Evolutionary conservation across 2,113 vertebrate species (phyloP), one percentile per base, ranked within the genome.

Genomic region (Triplophysa dalaica): DNA sequence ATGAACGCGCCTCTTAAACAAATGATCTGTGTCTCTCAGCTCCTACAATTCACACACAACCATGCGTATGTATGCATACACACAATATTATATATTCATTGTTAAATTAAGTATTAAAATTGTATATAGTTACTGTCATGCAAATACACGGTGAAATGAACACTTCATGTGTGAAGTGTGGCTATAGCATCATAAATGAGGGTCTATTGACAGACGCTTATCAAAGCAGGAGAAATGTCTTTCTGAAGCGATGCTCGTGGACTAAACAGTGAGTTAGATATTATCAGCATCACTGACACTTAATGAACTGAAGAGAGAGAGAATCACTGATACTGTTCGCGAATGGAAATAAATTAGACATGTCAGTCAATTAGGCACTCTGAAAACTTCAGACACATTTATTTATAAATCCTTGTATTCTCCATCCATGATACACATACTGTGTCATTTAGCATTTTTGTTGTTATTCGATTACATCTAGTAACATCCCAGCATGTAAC

Each of bases 1-100:
- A 91, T 89, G 83, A 83, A 8, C 79, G 77, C 64, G 11, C 86
- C 90, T 90, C 89, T 92, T 88, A 89, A 52, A 82, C 79, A 87
- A 88, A 91, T 91, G 88, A 91, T 86, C 72, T 63, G 62, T 58
- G 50, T 54, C 85, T 43, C 54, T 58, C 6, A 19, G 29, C 85
- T 64, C 26, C 54, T 29, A 83, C 83, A 56, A 70, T 19, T 58
- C 75, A 62, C 62, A 70, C 1, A 58, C 9, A 5, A 54, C 50
- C 50, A 54, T 4, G 14, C 43, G 43, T 54, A 54, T 16, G 2
- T 0, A 19, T 19, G 50, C 14, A 17, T 50, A 2, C 2, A 50
- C 14, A 6, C 11, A 21, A 21, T 10, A 58, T 19, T 45, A 1
- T 45, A 33, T 1, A 38, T 1, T 6, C 6, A 1, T 0, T 7